phyloP scores from a whole-genome alignment of 2,113 vertebrate genomes.

The Aptenodytes forsteri region DNA sequence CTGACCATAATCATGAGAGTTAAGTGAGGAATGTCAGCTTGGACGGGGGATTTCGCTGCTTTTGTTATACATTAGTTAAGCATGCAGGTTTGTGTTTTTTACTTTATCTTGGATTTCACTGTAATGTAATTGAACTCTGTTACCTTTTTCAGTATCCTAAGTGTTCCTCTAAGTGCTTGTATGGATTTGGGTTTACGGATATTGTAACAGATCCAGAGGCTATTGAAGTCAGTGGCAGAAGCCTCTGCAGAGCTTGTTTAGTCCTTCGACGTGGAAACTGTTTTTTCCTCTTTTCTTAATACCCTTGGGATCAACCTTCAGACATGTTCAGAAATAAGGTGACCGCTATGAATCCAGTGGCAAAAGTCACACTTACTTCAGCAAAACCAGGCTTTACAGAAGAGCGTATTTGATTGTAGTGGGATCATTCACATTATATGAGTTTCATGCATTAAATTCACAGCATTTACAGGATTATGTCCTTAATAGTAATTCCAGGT shows the following conservation, averaged over 20 bases:
- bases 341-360: background rate
- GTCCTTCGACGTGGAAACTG: background rate
- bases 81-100: background rate
- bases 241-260: background rate
- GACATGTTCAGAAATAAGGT: background rate
- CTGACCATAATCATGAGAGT: slow-evolving; percentile 24
- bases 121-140: background rate
- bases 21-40: slow-evolving; percentile 41
- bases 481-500: background rate
- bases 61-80: slow-evolving; percentile 41
- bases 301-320: background rate
- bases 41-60: background rate
- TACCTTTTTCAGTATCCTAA: background rate
- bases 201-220: background rate
- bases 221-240: background rate
- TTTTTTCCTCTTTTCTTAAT: background rate
- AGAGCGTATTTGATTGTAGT: rapidly evolving
- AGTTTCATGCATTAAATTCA: background rate
- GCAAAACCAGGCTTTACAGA: background rate
- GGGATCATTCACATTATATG: background rate
- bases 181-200: slow-evolving; percentile 18
- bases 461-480: background rate
- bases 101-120: slow-evolving; percentile 42
- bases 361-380: background rate
- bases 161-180: background rate